These are phyloP conservation scores for Cancer borealis DNA, from an alignment of 2,888 invertebrate species.

Conservation along the genomic window DNA sequence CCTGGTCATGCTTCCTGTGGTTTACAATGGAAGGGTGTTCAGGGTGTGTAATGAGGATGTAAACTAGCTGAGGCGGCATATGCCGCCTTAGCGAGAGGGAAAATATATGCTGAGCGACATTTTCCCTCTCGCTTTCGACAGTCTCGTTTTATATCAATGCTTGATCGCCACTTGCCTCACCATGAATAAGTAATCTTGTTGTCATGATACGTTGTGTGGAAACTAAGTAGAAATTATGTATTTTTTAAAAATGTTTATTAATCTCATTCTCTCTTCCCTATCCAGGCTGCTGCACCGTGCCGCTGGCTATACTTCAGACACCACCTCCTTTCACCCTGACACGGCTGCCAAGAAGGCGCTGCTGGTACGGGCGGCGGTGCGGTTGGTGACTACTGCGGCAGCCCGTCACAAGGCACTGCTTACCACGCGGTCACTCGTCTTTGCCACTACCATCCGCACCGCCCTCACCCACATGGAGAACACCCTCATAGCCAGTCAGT, in stretches of 20 bases:
- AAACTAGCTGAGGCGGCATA: background rate
- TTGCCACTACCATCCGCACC: slow-evolving; percentile 60
- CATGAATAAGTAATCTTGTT: too few relatives aligned
- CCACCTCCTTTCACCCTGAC: slow-evolving; percentile 60
- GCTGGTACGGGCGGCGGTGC: slow-evolving; percentile 70
- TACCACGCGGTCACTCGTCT: slow-evolving; percentile 59
- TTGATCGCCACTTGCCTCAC: too few relatives aligned
- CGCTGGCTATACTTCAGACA: slow-evolving; percentile 72
- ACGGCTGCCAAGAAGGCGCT: slow-evolving; percentile 70
- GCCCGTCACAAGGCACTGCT: slow-evolving; percentile 73
- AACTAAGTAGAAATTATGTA: background rate
- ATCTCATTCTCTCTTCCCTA: background rate
- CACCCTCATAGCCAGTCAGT: slow-evolving; percentile 62
- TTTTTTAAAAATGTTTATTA: too few relatives aligned
- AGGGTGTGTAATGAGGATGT: background rate
- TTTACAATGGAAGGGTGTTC: background rate
- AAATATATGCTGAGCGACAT: background rate
- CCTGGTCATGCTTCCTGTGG: background rate
- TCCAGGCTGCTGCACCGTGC: slow-evolving; percentile 74
- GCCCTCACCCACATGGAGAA: slow-evolving; percentile 72
- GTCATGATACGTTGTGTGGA: too few relatives aligned
- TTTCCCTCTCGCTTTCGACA: background rate
- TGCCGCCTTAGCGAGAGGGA: too few relatives aligned
- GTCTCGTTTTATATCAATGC: too few relatives aligned
- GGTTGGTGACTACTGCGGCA: slow-evolving; percentile 70